Conservation (phyloP, 2,113 vertebrate genomes). For the Anhinga anhinga region DNA sequence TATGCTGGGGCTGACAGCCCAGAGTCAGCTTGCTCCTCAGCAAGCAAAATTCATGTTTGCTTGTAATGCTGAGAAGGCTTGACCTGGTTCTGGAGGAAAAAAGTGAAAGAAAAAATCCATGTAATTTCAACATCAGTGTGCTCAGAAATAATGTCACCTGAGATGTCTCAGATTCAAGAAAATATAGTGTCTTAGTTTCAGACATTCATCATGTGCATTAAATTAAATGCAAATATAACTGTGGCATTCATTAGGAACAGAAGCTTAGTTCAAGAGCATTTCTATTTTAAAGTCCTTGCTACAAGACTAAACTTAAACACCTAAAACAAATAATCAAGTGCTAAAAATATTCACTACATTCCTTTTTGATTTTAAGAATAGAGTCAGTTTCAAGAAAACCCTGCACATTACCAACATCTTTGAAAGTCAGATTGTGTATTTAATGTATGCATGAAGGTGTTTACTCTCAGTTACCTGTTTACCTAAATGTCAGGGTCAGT, state of each 20-base stretch:
- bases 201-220: background rate
- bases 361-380: background rate
- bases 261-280: background rate
- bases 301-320: background rate
- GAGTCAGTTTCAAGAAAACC: background rate
- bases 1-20: background rate
- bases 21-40: background rate
- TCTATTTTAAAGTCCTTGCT: background rate
- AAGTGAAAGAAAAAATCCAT: background rate
- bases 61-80: background rate
- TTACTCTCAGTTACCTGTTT: background rate
- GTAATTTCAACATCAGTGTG: background rate
- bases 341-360: background rate
- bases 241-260: background rate
- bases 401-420: background rate
- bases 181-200: background rate
- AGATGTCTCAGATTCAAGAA: background rate
- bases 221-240: background rate
- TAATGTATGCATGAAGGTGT: background rate
- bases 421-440: background rate
- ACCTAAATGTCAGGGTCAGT: background rate
- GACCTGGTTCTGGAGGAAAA: background rate
- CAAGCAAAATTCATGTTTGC: background rate
- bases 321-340: background rate
- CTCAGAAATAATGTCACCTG: background rate